Evolutionary conservation across 2,797 vertebrate genomes (phyloP).

Genomic region (Sebastes baramenuke): DNA sequence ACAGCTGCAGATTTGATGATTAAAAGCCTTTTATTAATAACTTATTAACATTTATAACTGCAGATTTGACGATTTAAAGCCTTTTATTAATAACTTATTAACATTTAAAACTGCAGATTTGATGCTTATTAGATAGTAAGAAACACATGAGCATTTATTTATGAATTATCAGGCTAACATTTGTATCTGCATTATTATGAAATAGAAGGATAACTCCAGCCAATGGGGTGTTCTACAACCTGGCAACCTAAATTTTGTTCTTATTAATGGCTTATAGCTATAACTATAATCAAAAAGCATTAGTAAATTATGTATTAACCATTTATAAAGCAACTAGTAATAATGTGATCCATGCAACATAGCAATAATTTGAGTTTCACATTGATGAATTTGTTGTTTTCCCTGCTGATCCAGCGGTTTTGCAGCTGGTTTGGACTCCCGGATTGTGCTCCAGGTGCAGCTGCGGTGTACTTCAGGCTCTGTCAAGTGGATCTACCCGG

Average conservation of each 20-base stretch:
- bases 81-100: too few species aligned
- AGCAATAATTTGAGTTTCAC: neutral
- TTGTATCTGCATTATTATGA: neutral
- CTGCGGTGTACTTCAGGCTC: slow-evolving; percentile 84
- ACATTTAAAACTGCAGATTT: neutral
- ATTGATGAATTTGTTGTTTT: neutral
- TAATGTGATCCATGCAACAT: neutral
- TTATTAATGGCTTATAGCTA: neutral
- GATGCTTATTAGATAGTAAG: neutral
- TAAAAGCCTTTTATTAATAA: too few species aligned
- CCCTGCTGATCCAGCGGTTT: slow-evolving; percentile 70
- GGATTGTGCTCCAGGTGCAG: slow-evolving; percentile 83
- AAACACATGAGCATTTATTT: neutral
- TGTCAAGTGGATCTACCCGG: slow-evolving; percentile 84
- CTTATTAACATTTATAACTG: too few species aligned
- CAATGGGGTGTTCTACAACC: neutral
- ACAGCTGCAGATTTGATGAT: neutral
- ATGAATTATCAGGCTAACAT: neutral
- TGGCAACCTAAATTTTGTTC: neutral
- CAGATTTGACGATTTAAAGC: neutral
- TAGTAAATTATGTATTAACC: neutral
- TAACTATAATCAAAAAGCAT: neutral
- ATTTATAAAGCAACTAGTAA: neutral
- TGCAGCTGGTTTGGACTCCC: slow-evolving; percentile 63
- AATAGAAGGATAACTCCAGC: neutral